Conservation (phyloP, 2,888 invertebrate genomes). For the Rotaria macrura region DNA sequence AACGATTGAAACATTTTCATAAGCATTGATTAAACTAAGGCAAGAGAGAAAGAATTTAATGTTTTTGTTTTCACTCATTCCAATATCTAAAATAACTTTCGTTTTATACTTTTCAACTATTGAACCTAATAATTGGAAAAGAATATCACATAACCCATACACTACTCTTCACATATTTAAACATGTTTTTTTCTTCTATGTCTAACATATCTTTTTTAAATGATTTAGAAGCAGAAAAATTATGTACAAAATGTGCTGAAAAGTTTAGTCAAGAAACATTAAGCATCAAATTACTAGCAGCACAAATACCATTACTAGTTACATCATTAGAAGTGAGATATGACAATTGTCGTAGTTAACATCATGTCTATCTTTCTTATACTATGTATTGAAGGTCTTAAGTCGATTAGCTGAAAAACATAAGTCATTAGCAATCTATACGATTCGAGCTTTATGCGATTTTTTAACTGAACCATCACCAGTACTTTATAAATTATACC, state of each 20-base stretch:
- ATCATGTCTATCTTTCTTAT: too few relatives aligned
- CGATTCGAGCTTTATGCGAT: slow-evolving; percentile 72
- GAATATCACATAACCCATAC: too few relatives aligned
- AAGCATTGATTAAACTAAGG: too few relatives aligned
- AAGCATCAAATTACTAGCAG: background rate
- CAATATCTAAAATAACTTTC: too few relatives aligned
- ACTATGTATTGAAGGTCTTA: slow-evolving; percentile 59
- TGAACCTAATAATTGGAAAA: too few relatives aligned
- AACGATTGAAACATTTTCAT: too few relatives aligned
- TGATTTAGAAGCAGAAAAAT: slow-evolving; percentile 28
- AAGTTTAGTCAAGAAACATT: slow-evolving; percentile 26
- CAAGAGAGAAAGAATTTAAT: too few relatives aligned
- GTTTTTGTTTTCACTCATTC: too few relatives aligned
- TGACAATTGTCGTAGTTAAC: background rate
- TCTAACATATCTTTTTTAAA: background rate
- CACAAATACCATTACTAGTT: background rate
- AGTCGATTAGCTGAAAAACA: slow-evolving; percentile 91
- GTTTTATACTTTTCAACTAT: too few relatives aligned
- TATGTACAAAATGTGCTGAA: slow-evolving; percentile 32
- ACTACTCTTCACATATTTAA: too few relatives aligned
- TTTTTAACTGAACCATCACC: slow-evolving; percentile 90
- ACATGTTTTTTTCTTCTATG: background rate
- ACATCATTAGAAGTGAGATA: background rate
- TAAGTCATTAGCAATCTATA: slow-evolving; percentile 83
- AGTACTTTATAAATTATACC: slow-evolving; percentile 73